These are phyloP conservation scores for Phyllostomus hastatus DNA, from an alignment of 2,113 vertebrate species.

Conservation along the genomic window DNA sequence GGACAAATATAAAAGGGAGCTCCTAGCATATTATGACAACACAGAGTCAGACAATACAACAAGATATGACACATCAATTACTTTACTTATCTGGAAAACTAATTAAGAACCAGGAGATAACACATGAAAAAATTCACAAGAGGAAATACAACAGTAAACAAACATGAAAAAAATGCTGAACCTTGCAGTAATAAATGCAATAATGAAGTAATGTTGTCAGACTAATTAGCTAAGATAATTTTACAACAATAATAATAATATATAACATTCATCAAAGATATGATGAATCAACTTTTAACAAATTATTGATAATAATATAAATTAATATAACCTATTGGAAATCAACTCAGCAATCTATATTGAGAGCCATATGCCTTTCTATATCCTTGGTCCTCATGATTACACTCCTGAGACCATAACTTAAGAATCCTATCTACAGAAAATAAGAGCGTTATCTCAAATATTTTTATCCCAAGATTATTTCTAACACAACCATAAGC, in stretches of 20 bases:
- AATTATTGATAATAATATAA: background rate
- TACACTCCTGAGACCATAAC: background rate
- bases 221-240: conserved; percentile 32
- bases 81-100: conserved; percentile 26
- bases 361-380: background rate
- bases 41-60: conserved; percentile 15
- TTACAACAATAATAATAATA: background rate
- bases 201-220: conserved; percentile 5
- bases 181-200: conserved; percentile 5
- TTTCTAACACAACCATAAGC: conserved; percentile 22
- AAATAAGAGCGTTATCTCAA: background rate
- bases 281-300: background rate
- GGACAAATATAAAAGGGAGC: background rate
- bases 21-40: background rate
- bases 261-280: background rate
- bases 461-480: background rate
- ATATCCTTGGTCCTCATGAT: background rate
- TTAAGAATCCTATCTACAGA: conserved; percentile 5
- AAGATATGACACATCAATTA: conserved; percentile 13
- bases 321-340: background rate
- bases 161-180: conserved; percentile 16
- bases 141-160: conserved; percentile 28
- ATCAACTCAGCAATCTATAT: background rate
- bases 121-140: conserved; percentile 24
- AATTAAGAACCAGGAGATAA: background rate